phyloP scores from a whole-genome alignment of 1,140 invertebrate species.

The Lepidostoma basale region DNA sequence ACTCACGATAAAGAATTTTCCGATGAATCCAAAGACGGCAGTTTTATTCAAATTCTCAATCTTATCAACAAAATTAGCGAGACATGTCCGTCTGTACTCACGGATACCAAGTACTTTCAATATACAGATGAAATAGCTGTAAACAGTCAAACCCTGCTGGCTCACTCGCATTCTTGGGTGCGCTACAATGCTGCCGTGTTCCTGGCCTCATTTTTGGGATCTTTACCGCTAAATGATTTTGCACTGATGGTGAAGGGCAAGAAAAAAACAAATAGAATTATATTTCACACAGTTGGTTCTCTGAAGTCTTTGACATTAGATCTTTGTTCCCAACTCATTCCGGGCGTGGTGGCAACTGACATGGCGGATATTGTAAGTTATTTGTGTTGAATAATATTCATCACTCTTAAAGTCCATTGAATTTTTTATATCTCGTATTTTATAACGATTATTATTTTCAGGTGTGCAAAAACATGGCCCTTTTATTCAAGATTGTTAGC shows the following conservation, averaged over 20 bases:
- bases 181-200: slow-evolving; percentile 76
- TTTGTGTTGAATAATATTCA: not conserved
- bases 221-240: slow-evolving; percentile 67
- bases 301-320: slow-evolving; percentile 74
- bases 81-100: slow-evolving; percentile 56
- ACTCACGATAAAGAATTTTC: slow-evolving; percentile 49
- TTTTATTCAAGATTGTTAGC: slow-evolving; percentile 31
- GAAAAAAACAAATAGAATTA: slow-evolving; percentile 59
- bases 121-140: slow-evolving; percentile 69
- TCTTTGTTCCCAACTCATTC: slow-evolving; percentile 74
- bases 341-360: slow-evolving; percentile 62
- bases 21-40: slow-evolving; percentile 61
- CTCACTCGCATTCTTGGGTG: slow-evolving; percentile 69
- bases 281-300: slow-evolving; percentile 63
- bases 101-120: slow-evolving; percentile 51
- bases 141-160: slow-evolving; percentile 73
- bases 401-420: not conserved
- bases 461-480: slow-evolving; percentile 36
- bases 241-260: slow-evolving; percentile 57
- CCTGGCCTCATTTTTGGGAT: slow-evolving; percentile 71
- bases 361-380: slow-evolving; percentile 67
- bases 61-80: slow-evolving; percentile 60
- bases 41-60: slow-evolving; percentile 63
- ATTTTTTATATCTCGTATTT: not conserved
- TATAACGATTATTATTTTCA: slow-evolving; percentile 16